Percentiles rank a stretch among this genome's conserved stretches.
Evolutionary conservation across 1,140 invertebrate species (phyloP).

Genomic region (Drosophila watanabei): DNA sequence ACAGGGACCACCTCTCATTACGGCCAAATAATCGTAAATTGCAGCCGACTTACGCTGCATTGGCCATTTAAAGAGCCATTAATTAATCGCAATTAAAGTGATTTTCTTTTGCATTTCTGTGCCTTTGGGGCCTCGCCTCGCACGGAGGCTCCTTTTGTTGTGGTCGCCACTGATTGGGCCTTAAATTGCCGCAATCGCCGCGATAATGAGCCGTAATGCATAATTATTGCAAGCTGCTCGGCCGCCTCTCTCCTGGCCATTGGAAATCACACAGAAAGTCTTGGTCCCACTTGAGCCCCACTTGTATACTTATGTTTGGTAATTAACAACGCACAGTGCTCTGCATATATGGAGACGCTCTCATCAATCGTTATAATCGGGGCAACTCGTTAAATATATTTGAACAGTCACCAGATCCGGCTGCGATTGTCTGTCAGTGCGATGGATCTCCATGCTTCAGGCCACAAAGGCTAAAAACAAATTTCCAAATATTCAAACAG

Average conservation of each 20-base stretch:
- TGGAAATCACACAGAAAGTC: slow-evolving; percentile 9
- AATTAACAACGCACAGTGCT: slow-evolving; percentile 34
- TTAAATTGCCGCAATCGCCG: slow-evolving; percentile 55
- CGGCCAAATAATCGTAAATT: slow-evolving; percentile 42
- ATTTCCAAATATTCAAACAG: slow-evolving; percentile 24
- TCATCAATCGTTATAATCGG: slow-evolving; percentile 49
- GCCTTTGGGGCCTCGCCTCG: background rate
- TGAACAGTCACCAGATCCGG: slow-evolving; percentile 41
- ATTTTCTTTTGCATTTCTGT: slow-evolving; percentile 48
- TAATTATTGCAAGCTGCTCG: slow-evolving; percentile 60
- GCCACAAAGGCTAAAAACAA: slow-evolving; percentile 57
- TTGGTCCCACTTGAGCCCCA: slow-evolving; percentile 12
- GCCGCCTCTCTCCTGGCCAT: slow-evolving; percentile 16
- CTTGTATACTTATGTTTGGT: slow-evolving; percentile 19
- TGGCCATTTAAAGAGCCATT: slow-evolving; percentile 73
- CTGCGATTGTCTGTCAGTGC: background rate
- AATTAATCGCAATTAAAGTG: slow-evolving; percentile 83
- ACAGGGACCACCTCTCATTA: slow-evolving; percentile 51
- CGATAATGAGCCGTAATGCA: slow-evolving; percentile 75
- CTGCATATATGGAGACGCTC: background rate
- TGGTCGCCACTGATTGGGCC: slow-evolving; percentile 60
- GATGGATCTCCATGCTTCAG: slow-evolving; percentile 14
- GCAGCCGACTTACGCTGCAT: slow-evolving; percentile 35
- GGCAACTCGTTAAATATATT: slow-evolving; percentile 53
- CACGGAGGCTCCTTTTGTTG: slow-evolving; percentile 32